Evolutionary conservation across 2,888 invertebrate species (phyloP), one percentile per base, ranked within the genome.

Genomic region (Oegoconia quadripuncta): DNA sequence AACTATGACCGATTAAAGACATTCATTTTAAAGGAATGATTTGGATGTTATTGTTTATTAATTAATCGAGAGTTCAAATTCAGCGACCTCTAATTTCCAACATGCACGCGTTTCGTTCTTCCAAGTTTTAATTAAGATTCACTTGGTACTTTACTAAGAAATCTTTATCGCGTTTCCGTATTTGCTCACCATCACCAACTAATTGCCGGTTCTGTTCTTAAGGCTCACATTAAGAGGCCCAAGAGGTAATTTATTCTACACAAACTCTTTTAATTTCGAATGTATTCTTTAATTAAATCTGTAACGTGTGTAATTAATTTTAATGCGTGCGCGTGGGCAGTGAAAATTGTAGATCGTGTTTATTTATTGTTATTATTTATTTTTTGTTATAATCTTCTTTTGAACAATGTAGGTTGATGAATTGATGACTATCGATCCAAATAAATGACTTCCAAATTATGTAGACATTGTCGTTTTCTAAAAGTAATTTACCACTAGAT

Each of bases 231-330:
- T 25, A 18, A 29, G 18, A 8, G 15, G 33, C 30, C 20, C 17
- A 14, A 11, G 17, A 30, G 20, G 18, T 15, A 41, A 20, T 37
- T 37, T 30, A 25, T 33, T 33, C 30, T 37, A 34, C 37, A 30
- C 17, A 18, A 33, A 13, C 22, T 22, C 20, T 43, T 43, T 39
- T 40, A 37, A 40, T 13, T 40, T 28, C 9, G 13, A n/a, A 5
- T 16, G 13, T 20, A 38, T 33, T 36, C 28, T 42, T 46, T 48
- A 50, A 55, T 52, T 49, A 51, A 42, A 48, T 44, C 40, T 43
- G 48, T 46, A 48, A 35, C 46, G 41, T 46, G 41, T 44, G 43
- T 31, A 34, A 39, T 53, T 49, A 53, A 50, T 49, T 50, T 38
- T 41, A 41, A 34, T 40, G 28, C 20, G 14, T 28, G 34, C 49